Evolutionary conservation across 2,888 invertebrate species (phyloP).

Genomic region (Diogma glabrata): DNA sequence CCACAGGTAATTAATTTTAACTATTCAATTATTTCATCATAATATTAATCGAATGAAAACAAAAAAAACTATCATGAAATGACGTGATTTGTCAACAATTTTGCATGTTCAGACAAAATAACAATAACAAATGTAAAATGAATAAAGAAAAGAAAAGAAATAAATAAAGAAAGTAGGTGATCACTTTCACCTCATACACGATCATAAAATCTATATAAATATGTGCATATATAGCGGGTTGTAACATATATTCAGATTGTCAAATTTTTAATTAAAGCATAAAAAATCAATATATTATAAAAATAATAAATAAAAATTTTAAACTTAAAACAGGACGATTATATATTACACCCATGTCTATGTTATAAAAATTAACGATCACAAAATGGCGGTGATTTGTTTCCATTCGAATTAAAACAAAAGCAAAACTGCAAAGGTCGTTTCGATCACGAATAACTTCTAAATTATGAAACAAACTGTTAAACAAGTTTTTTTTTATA

Average conservation of each 20-base stretch:
- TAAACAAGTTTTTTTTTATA: slow-evolving; percentile 7
- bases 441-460: slow-evolving; percentile 8
- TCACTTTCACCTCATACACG: slow-evolving; percentile 14
- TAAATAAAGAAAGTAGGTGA: slow-evolving; percentile 15
- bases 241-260: background rate
- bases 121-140: background rate
- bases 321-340: too few relatives aligned
- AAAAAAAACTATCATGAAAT: background rate
- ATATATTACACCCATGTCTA: background rate
- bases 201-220: background rate
- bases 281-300: too few relatives aligned
- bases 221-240: background rate
- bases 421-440: slow-evolving; percentile 3
- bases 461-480: slow-evolving; percentile 3
- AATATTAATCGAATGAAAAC: background rate
- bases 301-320: too few relatives aligned
- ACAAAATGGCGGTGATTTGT: too few relatives aligned
- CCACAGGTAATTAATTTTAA: slow-evolving; percentile 52
- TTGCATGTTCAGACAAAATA: too few relatives aligned
- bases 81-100: slow-evolving; percentile 10
- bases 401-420: too few relatives aligned
- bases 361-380: too few relatives aligned
- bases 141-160: background rate
- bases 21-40: slow-evolving; percentile 3
- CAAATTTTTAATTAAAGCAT: too few relatives aligned